Base-by-base conservation (phyloP, 2,888 invertebrate genomes). In the Hirudinaria manillensis region DNA sequence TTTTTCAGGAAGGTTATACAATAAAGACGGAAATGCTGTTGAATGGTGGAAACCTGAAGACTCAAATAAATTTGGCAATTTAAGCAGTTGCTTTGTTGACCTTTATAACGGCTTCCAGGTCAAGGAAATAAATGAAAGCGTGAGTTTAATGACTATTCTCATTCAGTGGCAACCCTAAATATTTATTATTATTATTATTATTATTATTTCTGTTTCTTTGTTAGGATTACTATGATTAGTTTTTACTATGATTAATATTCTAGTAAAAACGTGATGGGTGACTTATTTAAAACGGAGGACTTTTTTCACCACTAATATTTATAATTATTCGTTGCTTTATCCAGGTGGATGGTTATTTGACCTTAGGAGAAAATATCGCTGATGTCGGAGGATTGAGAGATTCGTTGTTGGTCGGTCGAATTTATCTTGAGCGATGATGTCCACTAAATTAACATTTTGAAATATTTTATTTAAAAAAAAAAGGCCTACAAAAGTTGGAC, bases 1-100 rank as follows among this genome's bases (percentile, higher is more conserved):
- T 13, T 2, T 36, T n/a, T 19, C 68, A 84, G 92, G 98, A 0
- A 87, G 97, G 29, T 94, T 96, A 85, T 99, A 95, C 85, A 98
- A 99, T 84, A 91, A 91, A 86, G 89, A 91, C 81, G 99, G 99
- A 0, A 98, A 98, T 85, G 87, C 98, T 77, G 91, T 94, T 83
- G 92, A 93, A 79, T 99, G 99, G 98, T 99, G 99, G 99, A 93
- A 95, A 82, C 91, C 93, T 81, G 90, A 90, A 19, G 97, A 97
- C 0, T 92, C 96, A 76, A 90, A 89, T 0, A 89, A 89, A 74
- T 99, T 99, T 85, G 93, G 94, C 82, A 88, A 90, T 65, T 89
- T 92, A 76, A 92, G 95, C 0, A 89, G 92, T 81, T 99, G 99
- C 83, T 90, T 94, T 78, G 89, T 91, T 16, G 89, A 93, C 56